Conservation (phyloP, 2,797 vertebrate genomes). For the Pristis pectinata region DNA sequence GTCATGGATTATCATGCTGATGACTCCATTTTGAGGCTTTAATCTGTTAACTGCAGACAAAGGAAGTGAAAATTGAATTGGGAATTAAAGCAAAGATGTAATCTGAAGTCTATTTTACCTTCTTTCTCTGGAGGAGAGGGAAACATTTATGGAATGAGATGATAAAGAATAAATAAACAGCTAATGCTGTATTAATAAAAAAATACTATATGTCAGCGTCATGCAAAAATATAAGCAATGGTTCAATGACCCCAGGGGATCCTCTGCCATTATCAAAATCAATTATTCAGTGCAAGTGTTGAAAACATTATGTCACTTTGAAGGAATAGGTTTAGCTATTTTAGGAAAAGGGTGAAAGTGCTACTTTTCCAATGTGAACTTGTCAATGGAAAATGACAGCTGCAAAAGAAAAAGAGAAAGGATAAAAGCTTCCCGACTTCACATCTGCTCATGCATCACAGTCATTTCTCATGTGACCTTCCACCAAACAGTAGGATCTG, state of each 20-base stretch:
- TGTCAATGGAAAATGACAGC: neutral
- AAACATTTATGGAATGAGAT: neutral
- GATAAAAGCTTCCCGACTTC: neutral
- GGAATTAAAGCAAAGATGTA: neutral
- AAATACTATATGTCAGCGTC: neutral
- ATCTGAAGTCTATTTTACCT: neutral
- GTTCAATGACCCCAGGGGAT: neutral
- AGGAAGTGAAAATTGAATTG: neutral
- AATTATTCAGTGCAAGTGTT: neutral
- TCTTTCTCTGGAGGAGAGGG: neutral
- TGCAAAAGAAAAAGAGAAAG: neutral
- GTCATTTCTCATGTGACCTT: conserved; percentile 23
- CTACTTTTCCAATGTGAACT: neutral
- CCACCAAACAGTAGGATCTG: neutral
- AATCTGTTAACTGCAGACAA: neutral
- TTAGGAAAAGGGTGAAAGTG: neutral
- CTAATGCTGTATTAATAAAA: neutral
- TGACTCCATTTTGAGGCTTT: neutral
- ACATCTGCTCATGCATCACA: neutral
- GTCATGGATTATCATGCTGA: neutral
- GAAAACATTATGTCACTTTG: neutral
- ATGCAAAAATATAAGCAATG: neutral
- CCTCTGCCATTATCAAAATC: neutral
- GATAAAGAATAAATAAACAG: neutral
- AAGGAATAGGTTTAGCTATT: neutral